Evolutionary conservation across 2,888 invertebrate species (phyloP), one percentile per base, ranked within the genome.

Genomic region (Liodrosophila aerea): DNA sequence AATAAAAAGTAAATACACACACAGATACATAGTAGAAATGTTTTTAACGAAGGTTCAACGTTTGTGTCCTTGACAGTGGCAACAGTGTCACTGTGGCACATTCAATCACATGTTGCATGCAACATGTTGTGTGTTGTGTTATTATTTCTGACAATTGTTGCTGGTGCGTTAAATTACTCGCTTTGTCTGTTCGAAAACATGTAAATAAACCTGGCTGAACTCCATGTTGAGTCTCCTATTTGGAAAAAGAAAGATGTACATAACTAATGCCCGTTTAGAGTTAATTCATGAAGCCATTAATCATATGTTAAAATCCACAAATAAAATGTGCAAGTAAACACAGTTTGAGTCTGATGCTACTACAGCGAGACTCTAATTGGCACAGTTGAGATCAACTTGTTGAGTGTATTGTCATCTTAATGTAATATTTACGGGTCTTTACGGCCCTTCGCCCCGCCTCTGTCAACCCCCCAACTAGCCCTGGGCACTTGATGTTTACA

Each of bases 141-240:
- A 73, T 78, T 67, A 73, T 78, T 73, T 76, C 67, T 50, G 70
- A 67, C 73, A 75, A 78, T 82, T 82, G 83, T 78, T 82, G 78
- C 72, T 70, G 57, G 15, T 36, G 22, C 22, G 5, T 22, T 22
- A 4, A 22, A 22, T 4, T 5, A 22, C n/a, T n/a, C 8, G 22
- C 22, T 4, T 5, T 22, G 22, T 2, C 22, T 22, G 22, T 22
- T n/a, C n/a, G n/a, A n/a, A n/a, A n/a, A n/a, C n/a, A n/a, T n/a
- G n/a, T 22, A 22, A 22, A 22, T 22, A 22, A 22, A 22, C 2
- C 22, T 22, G 22, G n/a, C n/a, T n/a, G n/a, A n/a, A n/a, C n/a
- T n/a, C n/a, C n/a, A n/a, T n/a, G n/a, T n/a, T n/a, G n/a, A n/a
- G n/a, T n/a, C n/a, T n/a, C n/a, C n/a, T n/a, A n/a, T n/a, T n/a